phyloP scores from a whole-genome alignment of 2,888 invertebrate genomes.

The Ichneumoninae sp. region DNA sequence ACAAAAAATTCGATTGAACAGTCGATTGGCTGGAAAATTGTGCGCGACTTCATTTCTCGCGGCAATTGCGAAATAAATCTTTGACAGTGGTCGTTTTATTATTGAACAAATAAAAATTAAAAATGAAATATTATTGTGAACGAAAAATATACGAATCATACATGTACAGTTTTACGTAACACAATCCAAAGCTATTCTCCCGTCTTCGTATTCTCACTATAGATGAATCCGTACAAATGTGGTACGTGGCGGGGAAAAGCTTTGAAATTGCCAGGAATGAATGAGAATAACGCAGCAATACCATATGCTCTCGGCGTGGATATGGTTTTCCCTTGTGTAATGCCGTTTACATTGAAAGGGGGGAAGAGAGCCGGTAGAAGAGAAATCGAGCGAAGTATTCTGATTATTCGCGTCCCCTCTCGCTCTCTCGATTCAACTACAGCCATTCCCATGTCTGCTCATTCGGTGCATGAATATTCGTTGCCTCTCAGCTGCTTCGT shows the following conservation, averaged over 20 bases:
- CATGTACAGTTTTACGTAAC: background rate
- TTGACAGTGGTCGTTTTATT: background rate
- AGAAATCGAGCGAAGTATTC: conserved; percentile 60
- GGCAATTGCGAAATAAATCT: background rate
- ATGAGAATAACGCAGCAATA: background rate
- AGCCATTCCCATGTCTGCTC: conserved; percentile 21
- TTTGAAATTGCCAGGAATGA: background rate
- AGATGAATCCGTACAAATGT: background rate
- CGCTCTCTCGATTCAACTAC: conserved; percentile 29
- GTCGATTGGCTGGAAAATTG: background rate
- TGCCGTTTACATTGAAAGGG: background rate
- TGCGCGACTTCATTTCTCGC: background rate
- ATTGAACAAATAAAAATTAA: background rate
- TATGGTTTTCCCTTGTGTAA: background rate
- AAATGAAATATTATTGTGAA: background rate
- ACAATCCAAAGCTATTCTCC: background rate
- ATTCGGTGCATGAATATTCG: conserved; percentile 57
- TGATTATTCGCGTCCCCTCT: conserved; percentile 56
- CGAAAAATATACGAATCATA: background rate
- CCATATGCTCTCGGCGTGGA: background rate
- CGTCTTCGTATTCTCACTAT: background rate
- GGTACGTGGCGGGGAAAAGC: background rate
- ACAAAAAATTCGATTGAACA: background rate
- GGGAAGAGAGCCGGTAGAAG: conserved; percentile 16
- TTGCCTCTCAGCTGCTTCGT: conserved; percentile 32